Conservation (phyloP, 2,113 vertebrate genomes). For the Malurus melanocephalus region DNA sequence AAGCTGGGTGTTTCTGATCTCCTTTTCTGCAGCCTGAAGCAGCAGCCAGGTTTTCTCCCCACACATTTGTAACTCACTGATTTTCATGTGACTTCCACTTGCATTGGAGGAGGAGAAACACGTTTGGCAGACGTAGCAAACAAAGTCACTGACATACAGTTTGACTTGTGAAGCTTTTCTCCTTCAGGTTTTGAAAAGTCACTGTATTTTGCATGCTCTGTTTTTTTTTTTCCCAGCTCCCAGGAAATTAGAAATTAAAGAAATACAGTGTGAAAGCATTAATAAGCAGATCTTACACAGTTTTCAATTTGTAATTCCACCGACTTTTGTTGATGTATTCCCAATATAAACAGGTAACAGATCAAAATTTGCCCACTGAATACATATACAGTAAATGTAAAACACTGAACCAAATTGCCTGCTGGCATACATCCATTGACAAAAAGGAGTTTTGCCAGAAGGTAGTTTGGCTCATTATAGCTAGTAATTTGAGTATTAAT, state of each 20-base stretch:
- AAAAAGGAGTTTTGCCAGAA: conserved; percentile 58
- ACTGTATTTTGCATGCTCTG: not conserved
- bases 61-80: not conserved
- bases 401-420: conserved; percentile 42
- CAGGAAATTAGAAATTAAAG: not conserved
- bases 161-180: not conserved
- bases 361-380: conserved; percentile 38
- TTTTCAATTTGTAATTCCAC: not conserved
- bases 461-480: conserved; percentile 58
- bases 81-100: not conserved
- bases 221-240: not conserved
- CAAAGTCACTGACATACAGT: not conserved
- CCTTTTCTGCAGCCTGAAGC: not conserved
- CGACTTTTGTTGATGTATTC: conserved; percentile 32
- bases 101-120: not conserved
- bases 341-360: conserved; percentile 55
- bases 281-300: conserved; percentile 7
- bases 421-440: conserved; percentile 20
- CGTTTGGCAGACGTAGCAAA: not conserved
- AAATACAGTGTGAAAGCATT: not conserved
- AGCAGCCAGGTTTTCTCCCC: not conserved
- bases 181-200: not conserved
- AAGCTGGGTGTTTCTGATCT: not conserved
- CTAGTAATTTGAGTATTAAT: conserved; percentile 56
- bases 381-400: conserved; percentile 21